A percentile compares a stretch with the other conserved stretches of the same genome.
Conservation (phyloP, 2,113 vertebrate species). For the Cyprichromis sp. region DNA sequence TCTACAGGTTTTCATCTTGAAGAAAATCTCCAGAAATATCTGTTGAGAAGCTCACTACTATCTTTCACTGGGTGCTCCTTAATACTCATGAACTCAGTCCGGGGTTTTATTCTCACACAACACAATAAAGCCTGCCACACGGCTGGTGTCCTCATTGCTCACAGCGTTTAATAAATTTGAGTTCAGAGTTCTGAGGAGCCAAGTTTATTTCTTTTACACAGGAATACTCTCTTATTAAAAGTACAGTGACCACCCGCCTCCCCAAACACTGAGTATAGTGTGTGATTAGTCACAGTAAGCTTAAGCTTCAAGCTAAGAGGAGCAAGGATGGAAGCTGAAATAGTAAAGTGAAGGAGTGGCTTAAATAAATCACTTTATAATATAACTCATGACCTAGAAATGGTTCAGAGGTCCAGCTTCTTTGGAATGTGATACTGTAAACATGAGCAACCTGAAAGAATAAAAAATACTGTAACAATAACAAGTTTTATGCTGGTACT, state of each 20-base stretch:
- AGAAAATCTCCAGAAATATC: neutral
- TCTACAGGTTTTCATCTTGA: neutral
- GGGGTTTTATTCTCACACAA: rapidly evolving
- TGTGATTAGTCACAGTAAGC: neutral
- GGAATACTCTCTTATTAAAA: neutral
- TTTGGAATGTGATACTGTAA: neutral
- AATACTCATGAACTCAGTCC: neutral
- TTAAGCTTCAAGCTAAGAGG: neutral
- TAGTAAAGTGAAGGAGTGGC: neutral
- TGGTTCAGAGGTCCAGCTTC: neutral
- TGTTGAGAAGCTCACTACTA: neutral
- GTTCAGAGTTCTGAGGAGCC: neutral
- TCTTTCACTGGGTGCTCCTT: neutral
- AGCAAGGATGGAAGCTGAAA: neutral
- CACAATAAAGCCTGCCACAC: neutral
- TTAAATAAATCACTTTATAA: neutral
- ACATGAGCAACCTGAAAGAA: neutral
- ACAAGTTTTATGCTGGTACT: neutral
- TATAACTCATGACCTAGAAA: neutral
- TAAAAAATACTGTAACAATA: neutral
- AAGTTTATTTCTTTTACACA: neutral
- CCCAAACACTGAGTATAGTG: neutral
- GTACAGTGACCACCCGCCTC: rapidly evolving
- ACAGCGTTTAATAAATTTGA: neutral
- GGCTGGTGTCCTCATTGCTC: neutral